phyloP scores from a whole-genome alignment of 2,797 vertebrate species.

The Phaenicophaeus curvirostris region DNA sequence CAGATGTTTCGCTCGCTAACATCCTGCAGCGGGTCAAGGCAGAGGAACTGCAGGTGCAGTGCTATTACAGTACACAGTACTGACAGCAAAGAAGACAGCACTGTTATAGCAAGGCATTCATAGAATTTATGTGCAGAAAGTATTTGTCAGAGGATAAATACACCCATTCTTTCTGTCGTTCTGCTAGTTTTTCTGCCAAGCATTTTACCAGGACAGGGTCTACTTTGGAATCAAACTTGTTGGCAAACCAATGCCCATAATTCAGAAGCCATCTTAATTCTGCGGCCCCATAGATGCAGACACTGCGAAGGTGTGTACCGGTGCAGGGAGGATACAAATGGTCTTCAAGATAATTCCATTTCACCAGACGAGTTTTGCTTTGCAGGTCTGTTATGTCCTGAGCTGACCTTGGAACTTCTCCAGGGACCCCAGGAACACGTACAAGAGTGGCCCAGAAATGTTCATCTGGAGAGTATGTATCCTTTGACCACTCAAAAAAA shows the following conservation, averaged over 20 bases:
- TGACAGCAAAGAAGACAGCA: neutral
- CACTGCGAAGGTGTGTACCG: conserved; percentile 87
- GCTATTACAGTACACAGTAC: neutral
- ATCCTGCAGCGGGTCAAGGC: neutral
- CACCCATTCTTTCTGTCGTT: conserved; percentile 78
- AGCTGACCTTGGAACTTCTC: conserved; percentile 79
- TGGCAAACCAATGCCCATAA: conserved; percentile 92
- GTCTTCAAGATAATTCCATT: conserved; percentile 90
- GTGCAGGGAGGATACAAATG: conserved; percentile 89
- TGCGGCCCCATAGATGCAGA: conserved; percentile 90
- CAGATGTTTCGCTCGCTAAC: accelerated
- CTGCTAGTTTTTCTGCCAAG: conserved; percentile 87
- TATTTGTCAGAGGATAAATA: conserved; percentile 66
- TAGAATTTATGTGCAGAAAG: conserved; percentile 40
- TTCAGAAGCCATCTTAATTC: conserved; percentile 91
- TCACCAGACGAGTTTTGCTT: conserved; percentile 92
- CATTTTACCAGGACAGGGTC: conserved; percentile 89
- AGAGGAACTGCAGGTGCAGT: neutral
- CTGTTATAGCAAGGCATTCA: neutral
- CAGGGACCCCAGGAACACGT: conserved; percentile 86
- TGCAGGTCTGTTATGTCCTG: conserved; percentile 88
- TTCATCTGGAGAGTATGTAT: conserved; percentile 93
- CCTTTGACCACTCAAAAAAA: conserved; percentile 89
- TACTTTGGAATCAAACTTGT: conserved; percentile 93
- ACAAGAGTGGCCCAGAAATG: conserved; percentile 93